A percentile compares a stretch with the other conserved stretches of the same genome.
These are phyloP conservation scores for Drosophila leontia DNA, from an alignment of 1,140 invertebrate species.

Conservation along the genomic window DNA sequence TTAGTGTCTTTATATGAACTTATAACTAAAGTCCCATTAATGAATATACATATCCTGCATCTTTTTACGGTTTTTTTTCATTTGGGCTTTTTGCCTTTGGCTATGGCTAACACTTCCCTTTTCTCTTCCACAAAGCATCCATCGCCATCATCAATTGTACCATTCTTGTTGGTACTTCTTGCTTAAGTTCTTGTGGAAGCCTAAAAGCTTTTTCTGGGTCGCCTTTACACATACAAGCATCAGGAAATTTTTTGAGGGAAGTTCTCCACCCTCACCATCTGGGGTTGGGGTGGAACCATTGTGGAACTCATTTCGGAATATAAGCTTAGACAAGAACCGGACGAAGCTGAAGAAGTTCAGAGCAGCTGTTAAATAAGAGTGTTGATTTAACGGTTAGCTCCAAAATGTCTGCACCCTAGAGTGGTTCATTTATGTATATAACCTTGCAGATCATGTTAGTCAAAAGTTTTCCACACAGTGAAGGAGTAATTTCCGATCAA, in stretches of 20 bases:
- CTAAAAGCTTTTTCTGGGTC: conserved; percentile 63
- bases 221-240: conserved; percentile 10
- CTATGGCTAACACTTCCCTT: conserved; percentile 26
- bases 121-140: conserved; percentile 19
- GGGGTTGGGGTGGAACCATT: no score
- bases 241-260: background rate
- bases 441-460: no score
- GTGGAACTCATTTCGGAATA: conserved; percentile 3
- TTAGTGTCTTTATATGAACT: background rate
- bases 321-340: conserved; percentile 9
- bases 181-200: conserved; percentile 53
- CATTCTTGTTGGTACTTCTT: conserved; percentile 75
- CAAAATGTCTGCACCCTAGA: background rate
- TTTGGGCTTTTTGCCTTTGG: conserved; percentile 11
- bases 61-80: conserved; percentile 1
- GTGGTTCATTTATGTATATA: background rate
- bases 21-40: background rate
- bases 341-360: background rate
- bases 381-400: background rate
- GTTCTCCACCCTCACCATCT: background rate
- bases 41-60: background rate
- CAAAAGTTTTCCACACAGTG: no score
- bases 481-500: no score
- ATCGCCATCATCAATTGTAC: conserved; percentile 57
- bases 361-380: conserved; percentile 1